Evolutionary conservation across 2,888 invertebrate genomes (phyloP).

Genomic region (Cosmorhoe ocellata): DNA sequence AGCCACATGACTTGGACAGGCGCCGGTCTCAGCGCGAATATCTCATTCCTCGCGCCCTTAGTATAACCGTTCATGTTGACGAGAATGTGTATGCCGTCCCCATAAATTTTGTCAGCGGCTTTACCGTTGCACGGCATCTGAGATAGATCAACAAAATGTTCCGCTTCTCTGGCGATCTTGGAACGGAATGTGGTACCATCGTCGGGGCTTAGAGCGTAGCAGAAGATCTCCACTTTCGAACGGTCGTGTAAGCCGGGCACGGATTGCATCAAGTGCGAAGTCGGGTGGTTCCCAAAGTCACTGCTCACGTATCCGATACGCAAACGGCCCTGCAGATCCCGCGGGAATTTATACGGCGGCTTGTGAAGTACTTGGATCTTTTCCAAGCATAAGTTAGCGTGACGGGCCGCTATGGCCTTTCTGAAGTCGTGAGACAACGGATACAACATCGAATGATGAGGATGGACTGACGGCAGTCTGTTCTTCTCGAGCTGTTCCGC

Average conservation of each 20-base stretch:
- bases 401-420: slow-evolving; percentile 97
- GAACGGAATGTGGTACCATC: slow-evolving; percentile 98
- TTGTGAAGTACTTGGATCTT: slow-evolving; percentile 98
- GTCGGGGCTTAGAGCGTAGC: slow-evolving; percentile 96
- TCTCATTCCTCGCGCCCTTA: slow-evolving; percentile 99
- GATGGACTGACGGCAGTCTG: slow-evolving; percentile 98
- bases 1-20: slow-evolving; percentile 99
- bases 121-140: slow-evolving; percentile 97
- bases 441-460: slow-evolving; percentile 99
- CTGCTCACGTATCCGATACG: slow-evolving; percentile 99
- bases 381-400: slow-evolving; percentile 98
- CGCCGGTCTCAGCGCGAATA: slow-evolving; percentile 97
- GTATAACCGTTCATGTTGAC: slow-evolving; percentile 99
- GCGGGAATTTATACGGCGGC: slow-evolving; percentile 90
- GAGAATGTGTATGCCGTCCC: slow-evolving; percentile 97
- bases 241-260: slow-evolving; percentile 97
- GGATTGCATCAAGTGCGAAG: slow-evolving; percentile 99
- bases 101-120: slow-evolving; percentile 97
- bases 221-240: slow-evolving; percentile 93
- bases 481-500: slow-evolving; percentile 99
- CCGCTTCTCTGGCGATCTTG: slow-evolving; percentile 97
- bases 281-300: slow-evolving; percentile 99
- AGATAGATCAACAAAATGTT: slow-evolving; percentile 98
- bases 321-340: slow-evolving; percentile 87
- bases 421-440: slow-evolving; percentile 97